phyloP scores from a whole-genome alignment of 2,797 vertebrate species.

The Hydrocynus forskahlii region DNA sequence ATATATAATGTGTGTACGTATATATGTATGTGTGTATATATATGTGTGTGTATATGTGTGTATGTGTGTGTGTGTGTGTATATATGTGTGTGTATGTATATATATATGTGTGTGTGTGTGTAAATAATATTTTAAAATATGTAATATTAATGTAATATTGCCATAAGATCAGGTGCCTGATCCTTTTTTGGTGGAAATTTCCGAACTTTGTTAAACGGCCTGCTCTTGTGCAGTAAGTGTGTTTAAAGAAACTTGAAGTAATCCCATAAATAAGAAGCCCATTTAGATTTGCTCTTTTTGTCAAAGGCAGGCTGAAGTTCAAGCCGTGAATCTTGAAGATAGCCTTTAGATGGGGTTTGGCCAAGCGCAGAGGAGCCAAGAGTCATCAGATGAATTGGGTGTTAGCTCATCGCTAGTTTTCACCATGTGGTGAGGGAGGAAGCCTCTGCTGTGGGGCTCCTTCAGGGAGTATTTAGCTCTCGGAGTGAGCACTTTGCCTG shows the following conservation, averaged over 20 bases:
- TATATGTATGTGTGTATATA: no score
- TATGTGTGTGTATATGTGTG: no score
- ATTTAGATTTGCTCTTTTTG: slow-evolving; percentile 26
- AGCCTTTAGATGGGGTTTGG: slow-evolving; percentile 41
- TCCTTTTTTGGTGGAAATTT: background rate
- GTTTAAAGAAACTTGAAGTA: slow-evolving; percentile 12
- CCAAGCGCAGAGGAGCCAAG: slow-evolving; percentile 33
- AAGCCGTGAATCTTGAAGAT: slow-evolving; percentile 44
- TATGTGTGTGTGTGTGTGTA: no score
- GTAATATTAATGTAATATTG: no score
- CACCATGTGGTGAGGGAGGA: slow-evolving; percentile 1
- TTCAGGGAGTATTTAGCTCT: slow-evolving; percentile 64
- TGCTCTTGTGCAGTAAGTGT: background rate
- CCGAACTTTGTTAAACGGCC: background rate
- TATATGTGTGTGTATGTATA: no score
- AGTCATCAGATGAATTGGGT: slow-evolving; percentile 58
- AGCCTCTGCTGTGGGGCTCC: slow-evolving; percentile 43
- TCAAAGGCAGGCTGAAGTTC: slow-evolving; percentile 26
- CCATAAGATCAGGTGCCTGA: no score
- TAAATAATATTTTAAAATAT: no score
- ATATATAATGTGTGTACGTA: no score
- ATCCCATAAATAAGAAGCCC: slow-evolving; percentile 28
- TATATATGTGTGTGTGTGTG: no score
- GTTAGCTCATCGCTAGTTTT: slow-evolving; percentile 50
- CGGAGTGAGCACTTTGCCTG: slow-evolving; percentile 57